Evolutionary conservation across 2,797 vertebrate species (phyloP).

Genomic region (Nothura maculosa): DNA sequence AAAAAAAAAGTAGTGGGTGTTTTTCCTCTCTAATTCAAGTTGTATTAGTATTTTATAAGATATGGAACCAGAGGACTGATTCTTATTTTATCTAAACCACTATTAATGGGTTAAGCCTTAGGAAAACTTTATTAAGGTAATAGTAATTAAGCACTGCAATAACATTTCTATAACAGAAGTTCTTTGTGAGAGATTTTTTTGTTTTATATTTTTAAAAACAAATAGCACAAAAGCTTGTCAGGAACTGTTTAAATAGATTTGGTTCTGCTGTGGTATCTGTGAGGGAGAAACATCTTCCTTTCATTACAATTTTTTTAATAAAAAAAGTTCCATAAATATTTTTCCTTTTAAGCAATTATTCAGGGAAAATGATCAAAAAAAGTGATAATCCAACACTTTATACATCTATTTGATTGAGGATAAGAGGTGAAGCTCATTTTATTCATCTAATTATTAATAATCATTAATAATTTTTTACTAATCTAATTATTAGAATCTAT

Average conservation of each 20-base stretch:
- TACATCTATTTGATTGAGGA: not conserved
- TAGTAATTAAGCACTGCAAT: not conserved
- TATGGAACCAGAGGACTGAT: not conserved
- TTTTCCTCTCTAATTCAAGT: not conserved
- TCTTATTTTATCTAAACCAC: not conserved
- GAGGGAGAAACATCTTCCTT: not conserved
- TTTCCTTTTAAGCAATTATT: not conserved
- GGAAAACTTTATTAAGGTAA: not conserved
- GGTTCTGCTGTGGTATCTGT: not conserved
- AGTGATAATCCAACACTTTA: not conserved
- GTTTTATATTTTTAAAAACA: not conserved
- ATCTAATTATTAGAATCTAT: not conserved
- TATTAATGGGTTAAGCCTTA: not conserved
- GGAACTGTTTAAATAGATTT: not conserved
- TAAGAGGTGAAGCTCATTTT: not conserved
- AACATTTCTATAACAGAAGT: not conserved
- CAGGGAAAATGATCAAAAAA: not conserved
- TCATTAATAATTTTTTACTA: not conserved
- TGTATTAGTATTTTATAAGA: not conserved
- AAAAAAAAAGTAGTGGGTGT: not conserved
- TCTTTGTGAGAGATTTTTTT: fast-evolving
- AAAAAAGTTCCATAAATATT: not conserved
- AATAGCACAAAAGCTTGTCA: not conserved
- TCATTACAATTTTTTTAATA: not conserved
- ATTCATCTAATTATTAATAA: not conserved